Conservation (phyloP, 2,888 invertebrate genomes). For the Vannuccia rotundouncinata region DNA sequence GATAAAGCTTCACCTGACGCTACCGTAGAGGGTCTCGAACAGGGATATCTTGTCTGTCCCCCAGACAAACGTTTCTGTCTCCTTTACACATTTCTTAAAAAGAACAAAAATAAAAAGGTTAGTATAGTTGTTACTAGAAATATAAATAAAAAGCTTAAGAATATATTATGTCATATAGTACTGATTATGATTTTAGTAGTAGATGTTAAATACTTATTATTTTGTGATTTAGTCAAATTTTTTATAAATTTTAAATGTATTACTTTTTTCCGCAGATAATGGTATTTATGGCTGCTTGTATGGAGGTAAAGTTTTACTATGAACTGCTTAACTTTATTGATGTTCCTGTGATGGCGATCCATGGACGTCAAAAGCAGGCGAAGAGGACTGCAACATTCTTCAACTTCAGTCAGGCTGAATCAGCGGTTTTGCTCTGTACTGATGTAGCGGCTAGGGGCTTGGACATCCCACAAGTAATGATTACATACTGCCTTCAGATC, state of each 20-base stretch:
- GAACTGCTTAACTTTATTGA: constrained; percentile 95
- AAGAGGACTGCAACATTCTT: constrained; percentile 91
- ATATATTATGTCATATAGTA: too few relatives aligned
- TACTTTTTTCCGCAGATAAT: constrained; percentile 52
- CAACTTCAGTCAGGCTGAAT: constrained; percentile 89
- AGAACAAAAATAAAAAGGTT: constrained; percentile 88
- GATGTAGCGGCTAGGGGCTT: constrained; percentile 37
- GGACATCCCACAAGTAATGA: constrained; percentile 56
- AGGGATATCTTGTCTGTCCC: constrained; percentile 80
- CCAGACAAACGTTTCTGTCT: constrained; percentile 87
- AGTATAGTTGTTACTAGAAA: too few relatives aligned
- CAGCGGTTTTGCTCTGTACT: constrained; percentile 69
- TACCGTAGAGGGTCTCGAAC: constrained; percentile 62
- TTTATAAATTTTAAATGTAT: too few relatives aligned
- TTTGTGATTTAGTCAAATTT: too few relatives aligned
- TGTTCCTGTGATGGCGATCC: constrained; percentile 86
- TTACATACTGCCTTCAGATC: too few relatives aligned
- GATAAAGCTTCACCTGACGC: constrained; percentile 47
- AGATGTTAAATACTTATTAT: too few relatives aligned
- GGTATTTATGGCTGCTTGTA: constrained; percentile 94
- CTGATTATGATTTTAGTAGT: too few relatives aligned
- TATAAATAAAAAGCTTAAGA: too few relatives aligned
- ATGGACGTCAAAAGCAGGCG: constrained; percentile 94
- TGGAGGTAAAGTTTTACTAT: constrained; percentile 90
- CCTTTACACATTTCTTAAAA: constrained; percentile 93